A percentile compares a stretch with the other conserved stretches of the same genome.
phyloP scores from a whole-genome alignment of 2,113 vertebrate genomes.

The Plotosus lineatus region DNA sequence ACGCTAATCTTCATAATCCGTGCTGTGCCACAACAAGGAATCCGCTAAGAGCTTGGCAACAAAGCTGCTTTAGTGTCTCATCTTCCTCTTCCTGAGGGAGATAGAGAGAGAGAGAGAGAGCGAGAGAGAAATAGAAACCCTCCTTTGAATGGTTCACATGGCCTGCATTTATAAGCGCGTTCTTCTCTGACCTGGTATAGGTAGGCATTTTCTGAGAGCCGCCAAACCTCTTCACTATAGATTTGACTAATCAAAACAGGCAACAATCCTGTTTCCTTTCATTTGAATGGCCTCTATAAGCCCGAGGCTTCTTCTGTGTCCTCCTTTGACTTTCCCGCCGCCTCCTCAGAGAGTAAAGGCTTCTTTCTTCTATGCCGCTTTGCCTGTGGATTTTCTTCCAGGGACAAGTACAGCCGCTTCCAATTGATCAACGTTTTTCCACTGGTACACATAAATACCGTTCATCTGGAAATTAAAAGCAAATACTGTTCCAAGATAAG shows the following conservation, averaged over 20 bases:
- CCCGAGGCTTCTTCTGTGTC: neutral
- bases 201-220: neutral
- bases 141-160: neutral
- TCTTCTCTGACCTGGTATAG: neutral
- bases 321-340: conserved; percentile 8
- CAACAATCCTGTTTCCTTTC: conserved; percentile 15
- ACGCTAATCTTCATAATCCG: conserved; percentile 57
- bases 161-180: neutral
- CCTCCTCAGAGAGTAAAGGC: neutral
- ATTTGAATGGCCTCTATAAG: conserved; percentile 1
- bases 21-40: conserved; percentile 45
- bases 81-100: neutral
- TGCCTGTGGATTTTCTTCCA: neutral
- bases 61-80: conserved; percentile 38
- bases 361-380: neutral
- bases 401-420: neutral
- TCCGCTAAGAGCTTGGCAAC: conserved; percentile 29
- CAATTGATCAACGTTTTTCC: neutral
- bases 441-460: neutral
- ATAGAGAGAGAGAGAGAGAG: neutral
- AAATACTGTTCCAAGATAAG: neutral
- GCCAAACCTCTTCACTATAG: neutral
- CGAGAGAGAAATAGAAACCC: neutral
- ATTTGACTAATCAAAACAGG: conserved; percentile 6
- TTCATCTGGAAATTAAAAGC: neutral